Conservation (phyloP, 2,113 vertebrate genomes). For the Ageneiosus marmoratus region DNA sequence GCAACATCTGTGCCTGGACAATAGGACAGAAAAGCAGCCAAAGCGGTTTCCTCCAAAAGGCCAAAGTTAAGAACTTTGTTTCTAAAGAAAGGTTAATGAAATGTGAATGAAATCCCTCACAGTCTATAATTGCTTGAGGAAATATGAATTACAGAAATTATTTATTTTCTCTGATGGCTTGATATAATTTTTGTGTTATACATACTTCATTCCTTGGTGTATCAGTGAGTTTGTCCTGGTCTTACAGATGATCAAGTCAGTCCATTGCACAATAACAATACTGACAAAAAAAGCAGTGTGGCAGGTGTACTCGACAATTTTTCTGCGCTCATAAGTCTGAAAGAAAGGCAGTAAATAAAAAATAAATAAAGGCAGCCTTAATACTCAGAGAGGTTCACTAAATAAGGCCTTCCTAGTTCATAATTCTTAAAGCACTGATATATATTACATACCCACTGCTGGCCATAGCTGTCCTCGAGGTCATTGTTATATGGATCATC, state of each 20-base stretch:
- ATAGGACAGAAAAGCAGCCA: slow-evolving; percentile 79
- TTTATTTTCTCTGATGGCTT: background rate
- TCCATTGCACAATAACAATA: slow-evolving; percentile 90
- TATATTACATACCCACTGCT: slow-evolving; percentile 77
- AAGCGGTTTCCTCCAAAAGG: slow-evolving; percentile 76
- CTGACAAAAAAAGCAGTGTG: slow-evolving; percentile 91
- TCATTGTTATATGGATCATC: slow-evolving; percentile 78
- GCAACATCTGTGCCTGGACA: slow-evolving; percentile 78
- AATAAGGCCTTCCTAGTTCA: background rate
- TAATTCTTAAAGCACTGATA: background rate
- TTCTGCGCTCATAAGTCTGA: slow-evolving; percentile 89
- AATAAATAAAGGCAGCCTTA: background rate
- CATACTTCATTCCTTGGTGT: slow-evolving; percentile 93
- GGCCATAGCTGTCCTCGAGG: slow-evolving; percentile 75
- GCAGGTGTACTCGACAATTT: slow-evolving; percentile 91
- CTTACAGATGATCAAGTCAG: slow-evolving; percentile 92
- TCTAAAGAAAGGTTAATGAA: slow-evolving; percentile 50
- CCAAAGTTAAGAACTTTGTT: slow-evolving; percentile 79
- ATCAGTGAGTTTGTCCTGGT: slow-evolving; percentile 87
- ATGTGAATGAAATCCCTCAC: background rate
- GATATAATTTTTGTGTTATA: background rate
- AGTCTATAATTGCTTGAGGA: background rate
- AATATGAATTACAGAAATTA: background rate
- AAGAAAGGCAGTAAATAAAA: background rate
- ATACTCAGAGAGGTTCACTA: background rate